Evolutionary conservation across 2,113 vertebrate species (phyloP).

Genomic region (Pelusios castaneus): DNA sequence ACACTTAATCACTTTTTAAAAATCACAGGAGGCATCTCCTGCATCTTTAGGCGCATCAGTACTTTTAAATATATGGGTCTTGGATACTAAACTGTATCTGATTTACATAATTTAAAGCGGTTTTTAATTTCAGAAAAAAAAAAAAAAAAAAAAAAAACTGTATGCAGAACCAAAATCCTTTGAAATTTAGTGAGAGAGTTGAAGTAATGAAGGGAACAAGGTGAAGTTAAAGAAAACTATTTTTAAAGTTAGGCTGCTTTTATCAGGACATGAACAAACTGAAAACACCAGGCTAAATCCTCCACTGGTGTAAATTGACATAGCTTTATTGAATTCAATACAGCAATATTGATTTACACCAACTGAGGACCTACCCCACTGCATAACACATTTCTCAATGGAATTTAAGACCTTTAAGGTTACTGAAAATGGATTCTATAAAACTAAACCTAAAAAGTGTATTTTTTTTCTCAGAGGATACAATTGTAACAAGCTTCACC

Average conservation of each 20-base stretch:
- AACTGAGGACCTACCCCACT: constrained; percentile 12
- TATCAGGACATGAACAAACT: neutral
- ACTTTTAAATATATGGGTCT: neutral
- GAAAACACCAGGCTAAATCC: neutral
- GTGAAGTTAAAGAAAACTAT: constrained; percentile 4
- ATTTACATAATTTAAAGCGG: neutral
- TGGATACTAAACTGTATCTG: neutral
- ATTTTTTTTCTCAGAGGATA: constrained; percentile 72
- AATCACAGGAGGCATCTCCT: neutral
- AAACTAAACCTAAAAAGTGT: constrained; percentile 60
- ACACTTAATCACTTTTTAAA: neutral
- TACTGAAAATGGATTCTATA: constrained; percentile 66
- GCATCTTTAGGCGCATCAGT: neutral
- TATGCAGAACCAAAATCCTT: neutral
- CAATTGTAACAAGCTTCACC: constrained; percentile 59
- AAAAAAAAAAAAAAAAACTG: neutral
- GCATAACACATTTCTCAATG: neutral
- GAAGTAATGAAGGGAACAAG: neutral
- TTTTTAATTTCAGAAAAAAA: neutral
- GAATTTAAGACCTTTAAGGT: constrained; percentile 57
- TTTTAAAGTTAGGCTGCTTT: constrained; percentile 38
- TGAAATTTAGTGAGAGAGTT: neutral
- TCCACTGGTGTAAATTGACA: neutral
- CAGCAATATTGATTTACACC: neutral
- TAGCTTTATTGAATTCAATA: neutral